These are phyloP conservation scores for Pachymerium ferrugineum DNA, from an alignment of 2,888 invertebrate genomes.

Conservation along the genomic window DNA sequence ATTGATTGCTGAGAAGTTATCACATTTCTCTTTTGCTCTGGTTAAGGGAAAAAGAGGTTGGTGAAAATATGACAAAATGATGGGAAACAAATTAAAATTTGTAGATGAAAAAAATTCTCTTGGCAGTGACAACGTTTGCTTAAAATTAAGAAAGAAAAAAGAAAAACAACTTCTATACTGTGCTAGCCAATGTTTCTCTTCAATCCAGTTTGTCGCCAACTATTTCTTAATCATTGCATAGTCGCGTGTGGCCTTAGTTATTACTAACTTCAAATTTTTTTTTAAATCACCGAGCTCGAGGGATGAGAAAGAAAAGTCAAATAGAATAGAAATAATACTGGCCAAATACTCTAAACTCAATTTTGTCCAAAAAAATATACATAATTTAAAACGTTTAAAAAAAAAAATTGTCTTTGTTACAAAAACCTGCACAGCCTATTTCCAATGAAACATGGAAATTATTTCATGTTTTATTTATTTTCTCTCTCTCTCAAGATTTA, in stretches of 20 bases:
- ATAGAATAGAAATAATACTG: not conserved
- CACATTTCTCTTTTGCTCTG: conserved; percentile 8
- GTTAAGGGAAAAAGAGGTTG: not conserved
- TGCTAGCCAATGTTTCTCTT: not conserved
- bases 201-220: not conserved
- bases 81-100: too few species aligned
- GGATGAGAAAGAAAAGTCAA: too few species aligned
- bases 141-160: not conserved
- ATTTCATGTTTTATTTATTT: not conserved
- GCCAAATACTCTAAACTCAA: conserved; percentile 11
- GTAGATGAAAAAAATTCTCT: conserved; percentile 7
- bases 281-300: too few species aligned
- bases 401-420: too few species aligned
- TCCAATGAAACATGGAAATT: not conserved
- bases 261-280: too few species aligned
- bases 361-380: not conserved
- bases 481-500: not conserved
- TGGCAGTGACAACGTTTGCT: conserved; percentile 5
- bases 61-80: not conserved
- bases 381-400: too few species aligned
- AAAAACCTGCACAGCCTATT: conserved; percentile 15
- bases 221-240: conserved; percentile 1
- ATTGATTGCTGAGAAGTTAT: conserved; percentile 15
- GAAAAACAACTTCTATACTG: not conserved
- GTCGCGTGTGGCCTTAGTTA: too few species aligned